Evolutionary conservation across 2,797 vertebrate genomes (phyloP).

Genomic region (Scolopax rusticola): DNA sequence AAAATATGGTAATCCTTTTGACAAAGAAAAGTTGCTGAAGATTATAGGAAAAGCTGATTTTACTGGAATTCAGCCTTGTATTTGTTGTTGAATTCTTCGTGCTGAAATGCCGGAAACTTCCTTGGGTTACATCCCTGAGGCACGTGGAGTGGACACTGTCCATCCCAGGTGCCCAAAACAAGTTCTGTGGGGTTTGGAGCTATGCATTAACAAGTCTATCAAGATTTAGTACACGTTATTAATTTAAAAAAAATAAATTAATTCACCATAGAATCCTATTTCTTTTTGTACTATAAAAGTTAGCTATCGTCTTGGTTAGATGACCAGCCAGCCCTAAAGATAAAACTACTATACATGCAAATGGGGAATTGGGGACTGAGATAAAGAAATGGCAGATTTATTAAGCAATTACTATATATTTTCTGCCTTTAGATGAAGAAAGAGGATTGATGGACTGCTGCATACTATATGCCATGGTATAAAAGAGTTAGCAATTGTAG

Average conservation of each 20-base stretch:
- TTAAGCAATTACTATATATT: slow-evolving; percentile 62
- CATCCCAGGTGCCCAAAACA: neutral
- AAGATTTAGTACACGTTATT: slow-evolving; percentile 19
- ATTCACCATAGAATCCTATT: neutral
- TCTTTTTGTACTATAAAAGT: slow-evolving; percentile 47
- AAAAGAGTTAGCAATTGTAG: slow-evolving; percentile 34
- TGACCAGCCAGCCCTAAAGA: slow-evolving; percentile 54
- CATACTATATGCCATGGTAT: neutral
- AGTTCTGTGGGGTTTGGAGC: neutral
- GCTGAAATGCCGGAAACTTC: neutral
- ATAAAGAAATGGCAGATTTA: slow-evolving; percentile 61
- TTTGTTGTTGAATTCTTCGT: neutral
- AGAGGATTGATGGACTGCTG: slow-evolving; percentile 55
- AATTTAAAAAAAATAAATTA: slow-evolving; percentile 30
- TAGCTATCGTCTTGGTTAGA: slow-evolving; percentile 13
- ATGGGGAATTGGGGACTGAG: neutral
- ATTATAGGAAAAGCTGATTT: neutral
- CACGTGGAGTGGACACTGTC: neutral
- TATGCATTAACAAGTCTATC: neutral
- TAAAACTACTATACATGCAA: slow-evolving; percentile 68
- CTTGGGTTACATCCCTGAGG: neutral
- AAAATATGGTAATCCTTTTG: neutral
- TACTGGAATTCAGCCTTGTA: neutral
- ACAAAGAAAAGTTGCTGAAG: neutral
- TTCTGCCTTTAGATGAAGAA: slow-evolving; percentile 55